Conservation (phyloP, 2,797 vertebrate genomes). For the Peromyscus eremicus region DNA sequence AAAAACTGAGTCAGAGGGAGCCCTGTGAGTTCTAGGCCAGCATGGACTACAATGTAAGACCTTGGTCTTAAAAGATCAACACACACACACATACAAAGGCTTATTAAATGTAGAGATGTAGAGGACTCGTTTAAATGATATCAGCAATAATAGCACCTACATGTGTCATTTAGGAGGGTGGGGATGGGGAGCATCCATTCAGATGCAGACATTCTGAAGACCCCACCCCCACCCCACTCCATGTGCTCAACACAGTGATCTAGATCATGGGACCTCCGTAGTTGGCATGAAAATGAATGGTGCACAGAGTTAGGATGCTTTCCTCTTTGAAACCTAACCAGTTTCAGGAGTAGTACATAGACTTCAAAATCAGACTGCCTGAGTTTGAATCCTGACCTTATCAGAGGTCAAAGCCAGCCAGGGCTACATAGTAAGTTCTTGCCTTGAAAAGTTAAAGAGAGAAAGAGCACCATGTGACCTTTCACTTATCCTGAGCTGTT, state of each 20-base stretch:
- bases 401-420: neutral
- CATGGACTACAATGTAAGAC: neutral
- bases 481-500: slow-evolving; percentile 19
- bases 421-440: neutral
- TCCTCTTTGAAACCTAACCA: slow-evolving; percentile 35
- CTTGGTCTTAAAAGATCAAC: neutral
- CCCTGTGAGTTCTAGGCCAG: neutral
- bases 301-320: slow-evolving; percentile 4
- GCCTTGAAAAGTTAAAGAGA: neutral
- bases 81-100: neutral
- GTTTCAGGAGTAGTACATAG: neutral
- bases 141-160: neutral
- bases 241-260: neutral
- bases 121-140: slow-evolving; percentile 30
- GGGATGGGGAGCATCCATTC: neutral
- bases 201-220: slow-evolving; percentile 46
- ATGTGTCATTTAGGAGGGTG: neutral
- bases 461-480: slow-evolving; percentile 10
- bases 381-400: slow-evolving; percentile 50
- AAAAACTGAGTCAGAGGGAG: neutral
- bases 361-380: neutral
- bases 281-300: slow-evolving; percentile 22
- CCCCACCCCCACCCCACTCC: too few relatives aligned
- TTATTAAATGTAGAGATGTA: neutral
- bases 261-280: neutral